These are phyloP conservation scores for Holothuria glaberrima DNA, from an alignment of 35 echinoderm and acorn worm species.

Conservation along the genomic window DNA sequence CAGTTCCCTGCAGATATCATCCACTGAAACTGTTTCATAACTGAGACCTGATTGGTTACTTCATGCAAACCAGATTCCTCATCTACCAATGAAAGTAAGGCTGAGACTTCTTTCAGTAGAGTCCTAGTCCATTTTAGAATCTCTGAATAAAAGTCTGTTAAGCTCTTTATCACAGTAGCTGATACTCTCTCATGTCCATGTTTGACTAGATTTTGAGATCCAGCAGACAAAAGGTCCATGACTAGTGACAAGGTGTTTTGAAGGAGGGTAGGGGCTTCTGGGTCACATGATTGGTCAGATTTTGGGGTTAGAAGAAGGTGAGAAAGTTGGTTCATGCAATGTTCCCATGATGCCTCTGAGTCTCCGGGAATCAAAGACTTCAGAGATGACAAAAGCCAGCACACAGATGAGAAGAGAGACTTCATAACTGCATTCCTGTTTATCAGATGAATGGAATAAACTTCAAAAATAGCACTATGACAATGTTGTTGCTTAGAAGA, in stretches of 20 bases:
- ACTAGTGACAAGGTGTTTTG: constrained; percentile 15
- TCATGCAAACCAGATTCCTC: background rate
- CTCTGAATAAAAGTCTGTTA: constrained; percentile 28
- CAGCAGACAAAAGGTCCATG: constrained; percentile 23
- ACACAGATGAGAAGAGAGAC: constrained; percentile 14
- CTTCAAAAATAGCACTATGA: too few species aligned
- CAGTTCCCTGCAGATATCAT: constrained; percentile 37
- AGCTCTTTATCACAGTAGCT: background rate
- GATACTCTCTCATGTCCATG: background rate
- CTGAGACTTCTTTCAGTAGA: background rate
- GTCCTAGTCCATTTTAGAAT: constrained; percentile 37
- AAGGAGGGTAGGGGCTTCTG: background rate
- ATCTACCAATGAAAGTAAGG: constrained; percentile 1
- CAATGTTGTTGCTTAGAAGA: too few species aligned
- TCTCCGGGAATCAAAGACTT: constrained; percentile 24
- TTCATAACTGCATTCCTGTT: background rate
- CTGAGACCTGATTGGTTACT: background rate
- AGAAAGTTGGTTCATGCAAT: constrained; percentile 24
- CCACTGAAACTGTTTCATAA: background rate
- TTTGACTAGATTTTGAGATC: background rate
- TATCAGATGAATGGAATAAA: too few species aligned
- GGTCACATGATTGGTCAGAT: background rate
- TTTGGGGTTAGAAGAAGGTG: background rate
- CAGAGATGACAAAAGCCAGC: constrained; percentile 31
- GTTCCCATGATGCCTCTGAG: constrained; percentile 29